Percentiles rank a stretch among this genome's conserved stretches.
Conservation (phyloP, 2,888 invertebrate species). For the Arctia plantaginis region DNA sequence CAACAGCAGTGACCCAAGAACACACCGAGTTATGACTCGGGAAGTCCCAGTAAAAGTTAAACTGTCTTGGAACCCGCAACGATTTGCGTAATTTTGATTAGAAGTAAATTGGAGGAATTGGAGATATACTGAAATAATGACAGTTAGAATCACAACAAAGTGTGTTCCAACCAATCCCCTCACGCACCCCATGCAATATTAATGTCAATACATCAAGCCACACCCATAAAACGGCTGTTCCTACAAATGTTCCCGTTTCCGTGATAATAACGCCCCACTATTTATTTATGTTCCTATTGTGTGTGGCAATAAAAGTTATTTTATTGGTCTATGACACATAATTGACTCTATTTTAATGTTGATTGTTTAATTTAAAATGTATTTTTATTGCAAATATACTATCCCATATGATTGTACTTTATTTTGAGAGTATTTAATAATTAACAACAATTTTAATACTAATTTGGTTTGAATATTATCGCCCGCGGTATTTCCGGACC, state of each 20-base stretch:
- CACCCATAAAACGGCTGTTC: conserved; percentile 47
- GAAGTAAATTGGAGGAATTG: too few species aligned
- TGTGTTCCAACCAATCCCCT: conserved; percentile 23
- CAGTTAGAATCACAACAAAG: neutral
- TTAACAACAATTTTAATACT: neutral
- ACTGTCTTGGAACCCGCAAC: too few species aligned
- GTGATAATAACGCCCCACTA: conserved; percentile 46
- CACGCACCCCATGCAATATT: conserved; percentile 43
- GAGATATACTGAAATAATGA: neutral
- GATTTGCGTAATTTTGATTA: too few species aligned
- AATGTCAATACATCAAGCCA: conserved; percentile 35
- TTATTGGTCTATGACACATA: conserved; percentile 47
- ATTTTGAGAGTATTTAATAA: neutral
- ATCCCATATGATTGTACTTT: neutral
- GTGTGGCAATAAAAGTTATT: conserved; percentile 53
- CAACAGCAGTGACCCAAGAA: too few species aligned
- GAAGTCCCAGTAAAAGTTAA: too few species aligned
- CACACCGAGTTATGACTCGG: too few species aligned
- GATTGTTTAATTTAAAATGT: conserved; percentile 30
- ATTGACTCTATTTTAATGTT: conserved; percentile 42
- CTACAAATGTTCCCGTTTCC: conserved; percentile 39
- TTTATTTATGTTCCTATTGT: conserved; percentile 56
- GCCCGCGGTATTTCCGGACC: neutral
- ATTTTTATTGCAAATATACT: neutral
- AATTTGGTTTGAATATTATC: neutral